Base-by-base conservation (phyloP, 2,113 vertebrate species). In the Ophiodon elongatus region DNA sequence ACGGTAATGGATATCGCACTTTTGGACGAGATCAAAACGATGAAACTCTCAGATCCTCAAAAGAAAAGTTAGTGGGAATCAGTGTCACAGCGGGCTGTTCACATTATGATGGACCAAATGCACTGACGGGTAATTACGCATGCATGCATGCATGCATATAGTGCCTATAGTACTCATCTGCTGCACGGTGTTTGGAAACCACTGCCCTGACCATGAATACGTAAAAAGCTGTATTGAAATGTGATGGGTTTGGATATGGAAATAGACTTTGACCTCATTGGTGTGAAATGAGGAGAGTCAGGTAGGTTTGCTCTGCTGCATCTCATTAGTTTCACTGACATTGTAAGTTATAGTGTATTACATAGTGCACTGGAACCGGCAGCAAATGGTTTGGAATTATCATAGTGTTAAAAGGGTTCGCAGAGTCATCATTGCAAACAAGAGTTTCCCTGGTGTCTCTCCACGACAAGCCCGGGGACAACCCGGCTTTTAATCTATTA, bases 241-340 rank as follows among this genome's bases (percentile, higher is more conserved):
- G 13, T 83, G 50, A n/a, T 31, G 19, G 13, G 21, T 7, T 45
- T 47, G 54, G 27, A 47, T 56, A 15, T 29, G 33, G 50, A 78
- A 43, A 27, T 35, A 56, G 15, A 41, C 33, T 64, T 43, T 72
- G 56, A 73, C 47, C 72, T 70, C 64, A 76, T 56, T 45, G 39
- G 31, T 79, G 54, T 79, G 62, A 80, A 62, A 73, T 33, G 39
- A 80, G 57, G 33, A 72, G 65, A 62, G 29, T 73, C 13, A 3
- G 54, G 67, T 23, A 47, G 57, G 33, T 47, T 47, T 25, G n/a
- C 33, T 72, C 23, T 21, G 8, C 63, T 68, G 27, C 33, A 6
- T 57, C 69, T 82, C 64, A 81, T 84, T 81, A 71, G 64, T 66
- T 54, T 37, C 56, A 21, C 67, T 45, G 41, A 29, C 7, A 65